Conservation (phyloP, 2,888 invertebrate genomes). For the Antheraea yamamai region DNA sequence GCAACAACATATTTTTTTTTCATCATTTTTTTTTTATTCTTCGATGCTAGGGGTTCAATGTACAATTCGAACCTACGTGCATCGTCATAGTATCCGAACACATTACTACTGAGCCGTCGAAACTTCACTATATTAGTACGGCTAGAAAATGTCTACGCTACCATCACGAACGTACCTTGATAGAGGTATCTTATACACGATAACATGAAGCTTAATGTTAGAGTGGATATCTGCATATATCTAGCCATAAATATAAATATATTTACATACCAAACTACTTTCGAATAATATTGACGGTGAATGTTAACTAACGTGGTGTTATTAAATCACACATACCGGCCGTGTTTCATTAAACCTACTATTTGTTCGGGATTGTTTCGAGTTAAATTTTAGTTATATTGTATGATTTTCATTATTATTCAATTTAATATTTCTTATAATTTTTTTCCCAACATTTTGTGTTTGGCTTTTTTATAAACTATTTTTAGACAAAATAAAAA, state of each 20-base stretch:
- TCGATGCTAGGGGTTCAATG: neutral
- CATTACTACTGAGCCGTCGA: neutral
- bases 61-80: neutral
- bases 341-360: conserved; percentile 14
- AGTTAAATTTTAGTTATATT: neutral
- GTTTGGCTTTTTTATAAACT: no score
- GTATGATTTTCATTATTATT: no score
- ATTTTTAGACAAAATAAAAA: no score
- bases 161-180: no score
- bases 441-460: no score
- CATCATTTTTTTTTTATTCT: neutral
- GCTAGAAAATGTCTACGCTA: no score
- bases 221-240: neutral
- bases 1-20: neutral
- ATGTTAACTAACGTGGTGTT: conserved; percentile 36
- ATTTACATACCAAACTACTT: conserved; percentile 34
- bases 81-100: neutral
- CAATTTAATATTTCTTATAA: no score
- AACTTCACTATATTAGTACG: no score
- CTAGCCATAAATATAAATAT: conserved; percentile 20
- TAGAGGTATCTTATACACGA: neutral
- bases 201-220: conserved; percentile 18
- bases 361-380: neutral
- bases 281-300: conserved; percentile 42
- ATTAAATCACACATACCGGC: conserved; percentile 47